Conservation (phyloP, 2,888 invertebrate genomes). For the Schrankia costaestrigalis region DNA sequence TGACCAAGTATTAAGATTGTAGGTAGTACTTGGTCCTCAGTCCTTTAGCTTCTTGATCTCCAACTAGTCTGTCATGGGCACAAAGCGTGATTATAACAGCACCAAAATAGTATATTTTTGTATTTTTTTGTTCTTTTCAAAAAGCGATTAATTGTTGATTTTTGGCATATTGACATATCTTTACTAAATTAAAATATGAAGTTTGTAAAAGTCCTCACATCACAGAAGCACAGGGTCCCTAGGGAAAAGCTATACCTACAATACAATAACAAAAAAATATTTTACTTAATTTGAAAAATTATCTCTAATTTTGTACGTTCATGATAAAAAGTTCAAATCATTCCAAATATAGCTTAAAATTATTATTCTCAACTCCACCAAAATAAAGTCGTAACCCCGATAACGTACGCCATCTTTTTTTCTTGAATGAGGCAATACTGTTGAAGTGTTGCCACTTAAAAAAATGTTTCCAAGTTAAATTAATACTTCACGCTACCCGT, state of each 20-base stretch:
- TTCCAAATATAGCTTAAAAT: conserved; percentile 50
- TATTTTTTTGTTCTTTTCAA: too few relatives aligned
- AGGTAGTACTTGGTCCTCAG: too few relatives aligned
- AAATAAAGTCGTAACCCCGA: conserved; percentile 39
- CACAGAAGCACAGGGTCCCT: neutral
- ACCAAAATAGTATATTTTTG: too few relatives aligned
- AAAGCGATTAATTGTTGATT: too few relatives aligned
- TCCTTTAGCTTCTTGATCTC: too few relatives aligned
- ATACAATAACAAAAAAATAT: neutral
- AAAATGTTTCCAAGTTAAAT: conserved; percentile 39
- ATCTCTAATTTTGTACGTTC: conserved; percentile 9
- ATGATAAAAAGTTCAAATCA: conserved; percentile 29
- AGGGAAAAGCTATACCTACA: neutral
- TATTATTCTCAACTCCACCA: conserved; percentile 62
- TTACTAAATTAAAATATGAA: too few relatives aligned
- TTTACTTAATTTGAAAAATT: neutral
- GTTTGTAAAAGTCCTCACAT: too few relatives aligned
- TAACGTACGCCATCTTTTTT: conserved; percentile 49
- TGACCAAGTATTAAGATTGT: too few relatives aligned
- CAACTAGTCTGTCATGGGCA: too few relatives aligned
- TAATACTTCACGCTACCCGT: conserved; percentile 33
- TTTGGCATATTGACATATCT: too few relatives aligned
- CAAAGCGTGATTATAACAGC: too few relatives aligned
- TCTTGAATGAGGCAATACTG: conserved; percentile 40
- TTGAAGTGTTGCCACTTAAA: conserved; percentile 36